Conservation (phyloP, 2,888 invertebrate species). For the Anoncus sp. region DNA sequence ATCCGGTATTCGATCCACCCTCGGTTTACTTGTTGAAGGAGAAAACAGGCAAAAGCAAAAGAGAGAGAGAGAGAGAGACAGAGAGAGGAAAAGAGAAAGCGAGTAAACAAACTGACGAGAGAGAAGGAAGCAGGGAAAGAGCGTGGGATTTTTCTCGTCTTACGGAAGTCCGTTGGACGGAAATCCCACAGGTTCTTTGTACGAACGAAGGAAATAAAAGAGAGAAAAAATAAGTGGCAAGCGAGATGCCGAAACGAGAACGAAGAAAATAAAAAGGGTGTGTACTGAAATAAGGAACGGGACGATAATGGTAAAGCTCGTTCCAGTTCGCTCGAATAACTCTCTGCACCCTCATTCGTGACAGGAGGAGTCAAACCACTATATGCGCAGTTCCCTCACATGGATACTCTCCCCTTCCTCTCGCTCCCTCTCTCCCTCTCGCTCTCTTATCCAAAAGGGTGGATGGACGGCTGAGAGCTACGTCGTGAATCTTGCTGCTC, state of each 20-base stretch:
- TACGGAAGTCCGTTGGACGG: conserved; percentile 32
- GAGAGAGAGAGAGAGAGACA: conserved; percentile 16
- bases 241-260: not conserved
- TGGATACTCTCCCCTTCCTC: conserved; percentile 3
- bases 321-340: conserved; percentile 48
- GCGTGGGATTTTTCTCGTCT: conserved; percentile 20
- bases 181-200: conserved; percentile 32
- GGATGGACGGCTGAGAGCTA: not conserved
- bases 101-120: conserved; percentile 24
- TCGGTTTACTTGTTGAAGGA: conserved; percentile 39
- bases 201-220: conserved; percentile 14
- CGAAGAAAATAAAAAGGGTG: conserved; percentile 4
- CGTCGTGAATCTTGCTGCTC: not conserved
- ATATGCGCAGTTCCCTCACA: not conserved
- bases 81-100: conserved; percentile 12
- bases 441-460: too few relatives aligned
- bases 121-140: conserved; percentile 14
- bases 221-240: conserved; percentile 25
- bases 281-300: conserved; percentile 24
- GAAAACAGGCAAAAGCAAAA: conserved; percentile 33
- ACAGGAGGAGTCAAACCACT: conserved; percentile 23
- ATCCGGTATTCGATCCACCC: conserved; percentile 47
- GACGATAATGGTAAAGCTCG: conserved; percentile 41
- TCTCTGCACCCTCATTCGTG: conserved; percentile 23
- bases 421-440: not conserved